Base-by-base conservation (phyloP, 2,797 vertebrate genomes). In the Tauraco hartlaubi region DNA sequence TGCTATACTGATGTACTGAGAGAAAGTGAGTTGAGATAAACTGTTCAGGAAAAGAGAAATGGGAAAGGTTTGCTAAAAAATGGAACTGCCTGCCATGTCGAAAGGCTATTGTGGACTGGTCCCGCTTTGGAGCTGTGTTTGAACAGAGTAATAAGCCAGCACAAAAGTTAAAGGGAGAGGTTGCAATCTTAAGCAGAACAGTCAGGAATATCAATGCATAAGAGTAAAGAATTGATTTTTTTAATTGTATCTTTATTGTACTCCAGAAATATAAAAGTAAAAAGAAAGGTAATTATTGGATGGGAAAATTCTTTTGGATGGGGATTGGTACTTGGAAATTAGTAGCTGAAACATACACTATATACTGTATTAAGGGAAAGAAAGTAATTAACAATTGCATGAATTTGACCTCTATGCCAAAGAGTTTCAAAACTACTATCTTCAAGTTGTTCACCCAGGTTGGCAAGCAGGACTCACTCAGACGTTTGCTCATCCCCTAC, bases 401-500 rank as follows among this genome's bases (percentile, higher is more conserved):
- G 0, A 26, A 59, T 62, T 87, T 73, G 25, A 16, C 6, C 21
- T 58, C 39, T 63, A 21, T 82, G 23, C 48, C 6, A 14, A 56
- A 72, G 7, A 78, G 5, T 59, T 88, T 90, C 16, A 33, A 67
- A 88, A 54, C 13, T 54, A 0, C 4, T 43, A 0, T 31, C 23
- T 52, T 28, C 5, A 5, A 8, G 18, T 29, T 63, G 21, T 48
- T 88, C 25, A 29, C 22, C 23, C 7, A 72, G 52, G 7, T 19
- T 37, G 31, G 12, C 21, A 88, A 19, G 17, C 48, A 35, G 35
- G 41, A 80, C 5, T 8, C 12, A 71, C 5, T 4, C n/a, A 79
- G 17, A 5, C 1, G 3, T 3, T 48, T 59, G 10, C 12, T 83
- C 8, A 31, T 6, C 6, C 20, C 4, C 3, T 2, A 2, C 15